Evolutionary conservation across 2,888 invertebrate genomes (phyloP).

Genomic region (Abscondita cerata): DNA sequence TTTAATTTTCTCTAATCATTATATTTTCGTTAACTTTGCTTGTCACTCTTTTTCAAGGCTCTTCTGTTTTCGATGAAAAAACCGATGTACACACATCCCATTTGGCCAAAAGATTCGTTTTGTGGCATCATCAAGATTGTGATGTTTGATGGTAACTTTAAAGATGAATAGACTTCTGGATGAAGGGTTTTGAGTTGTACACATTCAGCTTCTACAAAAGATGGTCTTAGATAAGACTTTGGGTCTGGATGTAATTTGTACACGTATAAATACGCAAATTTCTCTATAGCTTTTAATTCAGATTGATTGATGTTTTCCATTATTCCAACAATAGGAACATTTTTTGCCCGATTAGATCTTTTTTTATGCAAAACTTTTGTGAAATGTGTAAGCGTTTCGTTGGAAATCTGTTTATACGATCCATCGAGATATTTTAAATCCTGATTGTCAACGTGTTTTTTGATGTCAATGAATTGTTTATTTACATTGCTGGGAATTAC

Average conservation of each 20-base stretch:
- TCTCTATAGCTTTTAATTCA: background rate
- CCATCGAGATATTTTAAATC: no score
- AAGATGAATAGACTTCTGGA: background rate
- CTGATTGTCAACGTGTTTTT: no score
- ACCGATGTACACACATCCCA: background rate
- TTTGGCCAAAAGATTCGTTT: background rate
- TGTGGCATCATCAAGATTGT: background rate
- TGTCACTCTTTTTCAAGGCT: no score
- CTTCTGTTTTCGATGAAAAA: background rate
- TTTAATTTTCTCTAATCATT: no score
- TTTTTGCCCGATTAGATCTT: background rate
- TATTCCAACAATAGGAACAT: background rate
- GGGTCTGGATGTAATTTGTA: conserved; percentile 6
- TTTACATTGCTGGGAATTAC: no score
- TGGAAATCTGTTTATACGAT: no score
- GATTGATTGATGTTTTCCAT: background rate
- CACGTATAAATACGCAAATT: background rate
- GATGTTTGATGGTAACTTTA: background rate
- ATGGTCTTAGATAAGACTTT: background rate
- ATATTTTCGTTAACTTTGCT: no score
- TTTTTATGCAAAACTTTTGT: background rate
- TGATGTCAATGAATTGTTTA: no score
- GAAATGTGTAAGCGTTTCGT: no score
- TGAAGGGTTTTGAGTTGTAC: background rate
- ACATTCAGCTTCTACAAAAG: background rate